Conservation (phyloP, 1,140 invertebrate species). For the Philotrypesis tridentata region DNA sequence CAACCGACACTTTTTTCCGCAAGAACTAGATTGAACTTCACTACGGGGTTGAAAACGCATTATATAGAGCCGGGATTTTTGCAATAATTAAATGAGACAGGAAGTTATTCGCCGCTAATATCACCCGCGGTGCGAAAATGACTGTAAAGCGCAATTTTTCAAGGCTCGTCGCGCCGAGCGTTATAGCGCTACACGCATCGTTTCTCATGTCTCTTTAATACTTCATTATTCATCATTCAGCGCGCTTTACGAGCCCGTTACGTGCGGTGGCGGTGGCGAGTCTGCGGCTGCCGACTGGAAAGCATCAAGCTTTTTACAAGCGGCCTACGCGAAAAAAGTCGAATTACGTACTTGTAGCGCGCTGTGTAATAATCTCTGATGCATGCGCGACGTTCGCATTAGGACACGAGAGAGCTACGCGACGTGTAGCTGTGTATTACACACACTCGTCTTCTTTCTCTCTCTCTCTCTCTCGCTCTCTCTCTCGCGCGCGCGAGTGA, state of each 20-base stretch:
- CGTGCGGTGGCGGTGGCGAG: conserved; percentile 12
- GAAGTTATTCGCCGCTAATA: conserved; percentile 36
- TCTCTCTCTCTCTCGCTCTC: not conserved
- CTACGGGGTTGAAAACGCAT: no score
- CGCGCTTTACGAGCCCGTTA: conserved; percentile 45
- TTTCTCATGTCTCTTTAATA: conserved; percentile 50
- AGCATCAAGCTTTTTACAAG: conserved; percentile 14
- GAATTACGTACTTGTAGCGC: not conserved
- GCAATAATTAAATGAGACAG: conserved; percentile 56
- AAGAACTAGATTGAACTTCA: no score
- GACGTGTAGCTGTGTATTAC: not conserved
- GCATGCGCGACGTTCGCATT: not conserved
- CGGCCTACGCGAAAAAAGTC: not conserved
- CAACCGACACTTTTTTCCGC: no score
- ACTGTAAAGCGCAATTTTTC: conserved; percentile 27
- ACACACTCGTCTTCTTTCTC: not conserved
- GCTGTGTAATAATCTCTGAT: not conserved
- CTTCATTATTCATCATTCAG: conserved; percentile 51
- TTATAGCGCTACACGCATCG: conserved; percentile 29
- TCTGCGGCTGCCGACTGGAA: conserved; percentile 1
- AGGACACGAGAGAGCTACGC: not conserved
- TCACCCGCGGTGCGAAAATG: conserved; percentile 36
- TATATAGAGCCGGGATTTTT: no score
- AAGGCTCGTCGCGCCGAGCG: not conserved
- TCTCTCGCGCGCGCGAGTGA: not conserved